Evolutionary conservation across 2,797 vertebrate genomes (phyloP), one percentile per base, ranked within the genome.

Genomic region (Lutjanus campechanus): DNA sequence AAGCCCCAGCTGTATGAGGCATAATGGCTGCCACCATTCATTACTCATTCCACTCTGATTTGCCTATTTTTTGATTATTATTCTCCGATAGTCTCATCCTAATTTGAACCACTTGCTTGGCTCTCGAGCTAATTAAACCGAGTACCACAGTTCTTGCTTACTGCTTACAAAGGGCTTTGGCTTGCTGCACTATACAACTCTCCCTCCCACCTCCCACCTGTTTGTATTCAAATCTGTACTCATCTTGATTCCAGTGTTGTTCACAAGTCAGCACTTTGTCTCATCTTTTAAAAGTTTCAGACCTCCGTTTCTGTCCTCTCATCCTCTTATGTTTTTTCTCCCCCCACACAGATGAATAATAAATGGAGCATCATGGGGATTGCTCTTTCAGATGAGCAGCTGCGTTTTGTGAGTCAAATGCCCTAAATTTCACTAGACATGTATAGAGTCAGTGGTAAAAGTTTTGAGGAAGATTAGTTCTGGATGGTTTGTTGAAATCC

Each of bases 331-430:
- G 79, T 86, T 75, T 67, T 58, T 41, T 19, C 7, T 51, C 44
- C 44, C 54, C 67, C 70, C 56, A 74, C 61, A 77, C 60, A 79
- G 78, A 91, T 93, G 81, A 94, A 94, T 94, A 89, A 94, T 93
- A 91, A 92, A 94, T 93, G 83, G 81, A 25, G 78, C 85, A 87
- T 91, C 87, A 73, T 87, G 83, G 84, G 88, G 84, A 86, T 90
- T 89, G 78, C 83, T 85, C 76, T 92, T 94, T 93, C 84, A 88
- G 82, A 92, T 69, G 80, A 94, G 86, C 85, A 88, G 88, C 86
- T 91, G 90, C 71, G 13, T 85, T 93, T 92, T 90, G 89, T 85
- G 86, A 93, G 85, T 90, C 91, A 93, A 92, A 91, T 78, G 85
- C 77, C 86, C 88, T 72, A 82, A 85, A 92, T 91, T 91, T 91